Conservation (phyloP, 2,888 invertebrate species). For the Germaria angustata region DNA sequence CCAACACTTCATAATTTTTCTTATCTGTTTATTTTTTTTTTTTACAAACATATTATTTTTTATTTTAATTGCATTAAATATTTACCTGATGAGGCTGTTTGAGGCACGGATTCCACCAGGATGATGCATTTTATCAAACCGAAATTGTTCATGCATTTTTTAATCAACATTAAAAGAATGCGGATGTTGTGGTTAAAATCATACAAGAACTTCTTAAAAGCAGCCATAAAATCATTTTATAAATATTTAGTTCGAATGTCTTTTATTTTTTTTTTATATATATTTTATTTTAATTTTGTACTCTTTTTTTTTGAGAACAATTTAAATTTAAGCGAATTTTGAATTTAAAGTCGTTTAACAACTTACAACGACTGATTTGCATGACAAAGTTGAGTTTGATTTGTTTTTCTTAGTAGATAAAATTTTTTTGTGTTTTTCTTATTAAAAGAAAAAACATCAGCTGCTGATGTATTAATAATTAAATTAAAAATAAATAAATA, state of each 20-base stretch:
- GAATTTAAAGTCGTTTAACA: neutral
- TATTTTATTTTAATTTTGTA: too few species aligned
- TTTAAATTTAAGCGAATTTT: neutral
- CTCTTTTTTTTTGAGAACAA: neutral
- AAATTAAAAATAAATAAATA: neutral
- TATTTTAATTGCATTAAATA: too few species aligned
- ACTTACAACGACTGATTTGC: neutral
- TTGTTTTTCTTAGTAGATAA: neutral
- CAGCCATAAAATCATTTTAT: neutral
- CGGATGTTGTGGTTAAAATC: neutral
- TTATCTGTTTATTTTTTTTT: too few species aligned
- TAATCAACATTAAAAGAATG: neutral
- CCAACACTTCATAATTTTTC: too few species aligned
- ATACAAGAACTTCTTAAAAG: neutral
- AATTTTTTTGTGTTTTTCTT: neutral
- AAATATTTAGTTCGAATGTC: neutral
- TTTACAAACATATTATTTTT: too few species aligned
- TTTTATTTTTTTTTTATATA: too few species aligned
- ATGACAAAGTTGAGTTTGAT: neutral
- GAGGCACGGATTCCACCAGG: too few species aligned
- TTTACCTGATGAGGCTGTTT: too few species aligned
- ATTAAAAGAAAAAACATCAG: neutral
- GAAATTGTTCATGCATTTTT: neutral
- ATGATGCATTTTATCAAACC: neutral
- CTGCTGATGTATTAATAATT: neutral